Percentiles rank a stretch among this genome's conserved stretches.
These are phyloP conservation scores for Dromiciops gliroides DNA, from an alignment of 2,113 vertebrate genomes.

Conservation along the genomic window DNA sequence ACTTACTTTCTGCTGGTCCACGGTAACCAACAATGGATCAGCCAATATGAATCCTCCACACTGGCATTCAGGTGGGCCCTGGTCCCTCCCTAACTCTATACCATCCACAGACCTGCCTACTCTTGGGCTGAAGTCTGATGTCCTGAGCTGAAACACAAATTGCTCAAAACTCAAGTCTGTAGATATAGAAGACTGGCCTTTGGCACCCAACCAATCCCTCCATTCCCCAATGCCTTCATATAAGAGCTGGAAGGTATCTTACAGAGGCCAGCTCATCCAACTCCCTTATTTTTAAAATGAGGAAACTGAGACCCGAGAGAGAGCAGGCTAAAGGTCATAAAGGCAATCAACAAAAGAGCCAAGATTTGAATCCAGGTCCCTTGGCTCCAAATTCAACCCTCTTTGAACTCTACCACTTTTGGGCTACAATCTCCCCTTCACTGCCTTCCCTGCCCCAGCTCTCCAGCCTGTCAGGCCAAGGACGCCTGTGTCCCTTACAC, in stretches of 20 bases:
- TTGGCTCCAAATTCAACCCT: neutral
- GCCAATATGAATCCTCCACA: neutral
- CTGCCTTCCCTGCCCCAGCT: neutral
- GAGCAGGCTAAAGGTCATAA: neutral
- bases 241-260: neutral
- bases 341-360: neutral
- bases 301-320: neutral
- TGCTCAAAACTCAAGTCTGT: neutral
- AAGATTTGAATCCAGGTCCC: neutral
- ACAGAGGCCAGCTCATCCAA: neutral
- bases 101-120: neutral
- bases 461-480: neutral
- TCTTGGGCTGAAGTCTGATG: neutral
- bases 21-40: neutral
- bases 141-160: neutral
- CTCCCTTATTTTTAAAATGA: neutral
- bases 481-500: conserved; percentile 51
- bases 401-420: neutral
- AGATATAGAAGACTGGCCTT: neutral
- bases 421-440: neutral
- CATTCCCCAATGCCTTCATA: neutral
- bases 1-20: neutral
- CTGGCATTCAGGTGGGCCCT: neutral
- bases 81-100: neutral
- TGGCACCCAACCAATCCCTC: neutral